phyloP scores from a whole-genome alignment of 2,888 invertebrate species.

The Drosophila mettleri region DNA sequence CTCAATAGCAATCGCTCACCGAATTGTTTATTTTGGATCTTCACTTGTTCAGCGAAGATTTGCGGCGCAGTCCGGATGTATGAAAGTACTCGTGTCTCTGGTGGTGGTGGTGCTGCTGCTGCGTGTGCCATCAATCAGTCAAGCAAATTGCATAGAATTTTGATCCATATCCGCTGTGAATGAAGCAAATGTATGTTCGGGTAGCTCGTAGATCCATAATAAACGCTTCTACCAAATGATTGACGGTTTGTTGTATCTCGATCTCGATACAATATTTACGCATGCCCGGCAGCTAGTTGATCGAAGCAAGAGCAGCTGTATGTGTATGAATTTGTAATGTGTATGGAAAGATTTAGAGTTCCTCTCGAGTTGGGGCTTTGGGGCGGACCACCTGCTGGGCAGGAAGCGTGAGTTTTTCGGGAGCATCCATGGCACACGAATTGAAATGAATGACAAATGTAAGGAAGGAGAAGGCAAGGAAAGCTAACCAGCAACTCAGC shows the following conservation, averaged over 20 bases:
- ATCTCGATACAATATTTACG: conserved; percentile 58
- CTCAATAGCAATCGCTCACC: conserved; percentile 36
- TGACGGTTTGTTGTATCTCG: conserved; percentile 70
- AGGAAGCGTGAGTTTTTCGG: conserved; percentile 66
- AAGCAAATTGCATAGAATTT: conserved; percentile 79
- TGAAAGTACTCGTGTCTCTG: conserved; percentile 6
- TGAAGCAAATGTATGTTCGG: conserved; percentile 43
- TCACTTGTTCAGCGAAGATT: conserved; percentile 24
- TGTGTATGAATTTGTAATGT: neutral
- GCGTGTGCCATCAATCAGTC: conserved; percentile 77
- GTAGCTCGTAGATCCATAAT: conserved; percentile 65
- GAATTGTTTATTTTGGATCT: conserved; percentile 43
- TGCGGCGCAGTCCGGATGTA: conserved; percentile 28
- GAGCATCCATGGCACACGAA: conserved; percentile 4
- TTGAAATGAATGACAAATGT: conserved; percentile 51
- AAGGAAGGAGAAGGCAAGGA: conserved; percentile 44
- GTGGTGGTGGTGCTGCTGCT: neutral
- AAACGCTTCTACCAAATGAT: conserved; percentile 77
- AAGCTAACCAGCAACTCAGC: conserved; percentile 9
- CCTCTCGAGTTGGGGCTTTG: conserved; percentile 48
- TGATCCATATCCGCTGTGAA: conserved; percentile 77
- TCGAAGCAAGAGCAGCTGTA: conserved; percentile 6
- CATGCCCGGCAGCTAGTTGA: conserved; percentile 15
- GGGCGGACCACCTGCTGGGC: conserved; percentile 80
- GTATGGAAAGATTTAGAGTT: conserved; percentile 68